Evolutionary conservation across 2,888 invertebrate species (phyloP).

Genomic region (Portevinia maculata): DNA sequence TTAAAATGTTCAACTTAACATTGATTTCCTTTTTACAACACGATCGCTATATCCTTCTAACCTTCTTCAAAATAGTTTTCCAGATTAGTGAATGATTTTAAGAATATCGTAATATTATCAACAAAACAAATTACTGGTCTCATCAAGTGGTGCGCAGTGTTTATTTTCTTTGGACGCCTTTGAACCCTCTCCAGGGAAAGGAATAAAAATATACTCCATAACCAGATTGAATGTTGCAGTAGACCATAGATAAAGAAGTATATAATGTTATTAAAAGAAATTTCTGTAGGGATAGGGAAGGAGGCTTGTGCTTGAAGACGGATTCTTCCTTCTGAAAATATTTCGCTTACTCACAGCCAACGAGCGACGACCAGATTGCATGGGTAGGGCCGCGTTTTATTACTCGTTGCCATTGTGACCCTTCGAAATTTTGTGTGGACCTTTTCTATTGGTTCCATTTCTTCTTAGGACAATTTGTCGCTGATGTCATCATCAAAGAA

Average conservation of each 20-base stretch:
- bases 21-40: too few relatives aligned
- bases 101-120: too few relatives aligned
- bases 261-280: slow-evolving; percentile 58
- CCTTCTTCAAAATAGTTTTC: too few relatives aligned
- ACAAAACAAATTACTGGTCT: too few relatives aligned
- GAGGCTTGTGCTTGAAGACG: slow-evolving; percentile 17
- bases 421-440: slow-evolving; percentile 1
- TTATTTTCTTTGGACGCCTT: too few relatives aligned
- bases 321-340: slow-evolving; percentile 25
- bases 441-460: background rate
- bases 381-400: slow-evolving; percentile 45
- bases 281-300: slow-evolving; percentile 30
- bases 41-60: too few relatives aligned
- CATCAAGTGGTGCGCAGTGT: too few relatives aligned
- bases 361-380: slow-evolving; percentile 8
- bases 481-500: slow-evolving; percentile 43
- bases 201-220: slow-evolving; percentile 39
- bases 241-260: slow-evolving; percentile 46
- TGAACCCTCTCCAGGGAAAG: background rate
- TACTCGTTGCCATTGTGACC: slow-evolving; percentile 32
- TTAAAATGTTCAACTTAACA: too few relatives aligned
- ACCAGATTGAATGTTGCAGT: slow-evolving; percentile 59
- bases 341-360: slow-evolving; percentile 7
- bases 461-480: slow-evolving; percentile 27
- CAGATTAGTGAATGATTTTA: too few relatives aligned